Evolutionary conservation across 2,888 invertebrate species (phyloP).

Genomic region (Eristalis tenax): DNA sequence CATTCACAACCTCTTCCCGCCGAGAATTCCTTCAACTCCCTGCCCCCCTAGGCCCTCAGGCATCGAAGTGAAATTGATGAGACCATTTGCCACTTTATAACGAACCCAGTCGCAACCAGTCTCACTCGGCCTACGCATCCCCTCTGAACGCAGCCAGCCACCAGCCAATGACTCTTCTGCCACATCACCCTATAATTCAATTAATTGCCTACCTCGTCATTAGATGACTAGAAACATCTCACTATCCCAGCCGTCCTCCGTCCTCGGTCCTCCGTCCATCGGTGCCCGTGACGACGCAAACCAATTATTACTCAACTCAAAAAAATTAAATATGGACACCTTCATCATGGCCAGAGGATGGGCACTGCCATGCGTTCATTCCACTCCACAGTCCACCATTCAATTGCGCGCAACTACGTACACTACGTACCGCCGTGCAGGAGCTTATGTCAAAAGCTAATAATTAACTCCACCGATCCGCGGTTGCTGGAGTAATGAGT

Average conservation of each 20-base stretch:
- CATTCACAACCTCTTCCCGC: background rate
- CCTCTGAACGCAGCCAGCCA: background rate
- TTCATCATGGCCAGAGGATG: conserved; percentile 46
- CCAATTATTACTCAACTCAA: conserved; percentile 66
- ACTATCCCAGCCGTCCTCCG: conserved; percentile 25
- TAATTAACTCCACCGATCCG: conserved; percentile 67
- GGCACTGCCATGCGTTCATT: conserved; percentile 51
- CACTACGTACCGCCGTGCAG: too few relatives aligned
- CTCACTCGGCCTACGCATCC: background rate
- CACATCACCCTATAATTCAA: conserved; percentile 61
- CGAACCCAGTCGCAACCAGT: background rate
- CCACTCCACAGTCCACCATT: conserved; percentile 27
- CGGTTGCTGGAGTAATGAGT: conserved; percentile 60
- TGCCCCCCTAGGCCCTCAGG: background rate
- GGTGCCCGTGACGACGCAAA: conserved; percentile 16
- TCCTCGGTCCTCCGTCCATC: background rate
- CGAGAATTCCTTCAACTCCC: background rate
- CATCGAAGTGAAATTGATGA: background rate
- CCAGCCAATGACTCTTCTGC: conserved; percentile 21
- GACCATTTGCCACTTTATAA: background rate
- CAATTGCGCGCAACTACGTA: conserved; percentile 15
- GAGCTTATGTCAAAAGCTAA: conserved; percentile 61
- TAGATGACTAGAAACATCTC: conserved; percentile 61
- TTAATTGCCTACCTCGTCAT: conserved; percentile 63
- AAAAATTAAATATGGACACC: conserved; percentile 71